A percentile compares a stretch with the other conserved stretches of the same genome.
Conservation (phyloP, 2,113 vertebrate genomes). For the Xenotilapia leptura region DNA sequence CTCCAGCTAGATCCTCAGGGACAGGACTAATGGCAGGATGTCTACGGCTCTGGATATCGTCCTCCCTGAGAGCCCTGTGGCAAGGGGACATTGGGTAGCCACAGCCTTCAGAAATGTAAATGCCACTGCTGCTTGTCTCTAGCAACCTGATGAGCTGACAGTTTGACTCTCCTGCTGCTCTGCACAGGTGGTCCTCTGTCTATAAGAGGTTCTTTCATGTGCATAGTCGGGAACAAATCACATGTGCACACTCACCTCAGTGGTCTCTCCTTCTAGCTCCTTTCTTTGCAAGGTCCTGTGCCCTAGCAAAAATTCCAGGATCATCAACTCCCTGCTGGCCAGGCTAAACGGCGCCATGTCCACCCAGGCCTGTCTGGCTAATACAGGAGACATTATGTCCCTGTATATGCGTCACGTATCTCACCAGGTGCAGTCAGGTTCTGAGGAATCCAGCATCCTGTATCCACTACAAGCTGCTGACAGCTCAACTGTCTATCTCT, state of each 20-base stretch:
- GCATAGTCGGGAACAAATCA: neutral
- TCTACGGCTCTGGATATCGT: rapidly evolving
- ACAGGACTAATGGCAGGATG: neutral
- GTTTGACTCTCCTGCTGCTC: neutral
- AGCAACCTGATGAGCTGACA: neutral
- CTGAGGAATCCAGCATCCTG: neutral
- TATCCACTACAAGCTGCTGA: neutral
- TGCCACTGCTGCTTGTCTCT: neutral
- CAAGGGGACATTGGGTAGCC: neutral
- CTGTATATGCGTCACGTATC: neutral
- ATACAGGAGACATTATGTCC: neutral
- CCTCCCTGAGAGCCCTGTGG: neutral
- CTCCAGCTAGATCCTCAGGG: neutral
- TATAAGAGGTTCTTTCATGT: neutral
- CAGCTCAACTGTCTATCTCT: neutral
- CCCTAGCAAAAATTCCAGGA: neutral
- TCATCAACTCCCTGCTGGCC: neutral
- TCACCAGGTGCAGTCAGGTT: neutral
- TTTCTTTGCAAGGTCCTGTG: neutral
- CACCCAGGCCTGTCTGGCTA: neutral
- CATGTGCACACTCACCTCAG: neutral
- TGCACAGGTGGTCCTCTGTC: neutral
- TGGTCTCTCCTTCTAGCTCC: neutral
- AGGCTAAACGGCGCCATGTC: rapidly evolving
- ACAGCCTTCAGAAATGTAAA: neutral